A percentile compares a stretch with the other conserved stretches of the same genome.
phyloP scores from a whole-genome alignment of 1,140 invertebrate genomes.

The Danaus plexippus region DNA sequence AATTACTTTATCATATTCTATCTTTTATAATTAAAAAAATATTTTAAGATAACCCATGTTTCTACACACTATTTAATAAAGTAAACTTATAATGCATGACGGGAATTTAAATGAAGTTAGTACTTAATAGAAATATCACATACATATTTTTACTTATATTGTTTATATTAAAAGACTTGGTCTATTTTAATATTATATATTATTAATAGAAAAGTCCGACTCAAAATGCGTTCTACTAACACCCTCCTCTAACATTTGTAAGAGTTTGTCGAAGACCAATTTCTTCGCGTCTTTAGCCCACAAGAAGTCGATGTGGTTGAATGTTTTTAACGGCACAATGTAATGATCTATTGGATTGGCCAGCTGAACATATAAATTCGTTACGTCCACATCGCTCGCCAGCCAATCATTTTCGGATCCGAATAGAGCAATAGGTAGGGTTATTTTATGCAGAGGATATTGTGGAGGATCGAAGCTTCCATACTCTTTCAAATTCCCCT shows the following conservation, averaged over 20 bases:
- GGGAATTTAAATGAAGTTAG: not conserved
- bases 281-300: constrained; percentile 76
- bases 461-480: constrained; percentile 75
- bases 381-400: constrained; percentile 69
- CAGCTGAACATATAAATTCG: constrained; percentile 52
- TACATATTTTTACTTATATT: not conserved
- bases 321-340: constrained; percentile 74
- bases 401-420: constrained; percentile 82
- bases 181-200: not conserved
- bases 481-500: constrained; percentile 73
- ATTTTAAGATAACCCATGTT: too few species aligned
- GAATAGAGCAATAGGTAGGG: constrained; percentile 79
- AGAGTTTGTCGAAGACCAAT: constrained; percentile 75
- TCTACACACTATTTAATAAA: too few species aligned
- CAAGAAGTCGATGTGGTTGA: constrained; percentile 82
- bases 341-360: constrained; percentile 65
- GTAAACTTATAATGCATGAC: not conserved
- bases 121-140: not conserved
- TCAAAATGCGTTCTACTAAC: constrained; percentile 19
- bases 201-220: constrained; percentile 9
- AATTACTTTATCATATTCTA: too few species aligned
- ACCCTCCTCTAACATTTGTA: constrained; percentile 63
- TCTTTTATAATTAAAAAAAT: too few species aligned
- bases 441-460: constrained; percentile 77
- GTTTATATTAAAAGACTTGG: too few species aligned